phyloP scores from a whole-genome alignment of 2,113 vertebrate species.

The Phrynosoma platyrhinos region DNA sequence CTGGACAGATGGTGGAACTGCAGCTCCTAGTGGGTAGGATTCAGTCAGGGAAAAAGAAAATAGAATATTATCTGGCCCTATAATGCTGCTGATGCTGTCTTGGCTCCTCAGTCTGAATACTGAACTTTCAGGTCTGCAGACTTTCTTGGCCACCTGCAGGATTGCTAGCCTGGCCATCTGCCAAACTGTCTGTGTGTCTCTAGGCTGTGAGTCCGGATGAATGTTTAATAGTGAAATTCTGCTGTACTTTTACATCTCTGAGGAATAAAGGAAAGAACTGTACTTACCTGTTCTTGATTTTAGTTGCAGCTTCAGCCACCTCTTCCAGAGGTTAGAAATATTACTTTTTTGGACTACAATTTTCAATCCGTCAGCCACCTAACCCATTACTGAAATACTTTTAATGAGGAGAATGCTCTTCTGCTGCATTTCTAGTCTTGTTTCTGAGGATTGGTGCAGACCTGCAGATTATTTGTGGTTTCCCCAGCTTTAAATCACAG shows the following conservation, averaged over 20 bases:
- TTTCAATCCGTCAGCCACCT: not conserved
- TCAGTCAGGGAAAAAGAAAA: not conserved
- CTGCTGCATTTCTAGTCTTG: not conserved
- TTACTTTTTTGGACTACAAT: too few species aligned
- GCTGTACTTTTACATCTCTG: not conserved
- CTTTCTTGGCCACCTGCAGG: not conserved
- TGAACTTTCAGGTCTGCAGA: not conserved
- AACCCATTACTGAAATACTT: not conserved
- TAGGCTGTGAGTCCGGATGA: not conserved
- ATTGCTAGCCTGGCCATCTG: not conserved
- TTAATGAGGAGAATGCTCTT: too few species aligned
- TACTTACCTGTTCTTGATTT: not conserved
- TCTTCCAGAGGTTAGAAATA: not conserved
- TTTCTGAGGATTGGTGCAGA: not conserved
- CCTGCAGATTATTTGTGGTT: not conserved
- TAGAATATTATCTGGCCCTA: not conserved
- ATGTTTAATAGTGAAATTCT: not conserved
- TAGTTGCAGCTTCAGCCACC: not conserved
- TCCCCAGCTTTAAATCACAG: not conserved
- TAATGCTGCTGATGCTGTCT: not conserved
- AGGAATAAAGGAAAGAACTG: not conserved
- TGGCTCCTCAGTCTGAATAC: not conserved
- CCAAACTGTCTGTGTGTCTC: not conserved
- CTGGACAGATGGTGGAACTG: not conserved
- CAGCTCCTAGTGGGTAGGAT: not conserved